Base-by-base conservation (phyloP, 92 coral and sea anemone species). In the Parazoanthus atlanticus region DNA sequence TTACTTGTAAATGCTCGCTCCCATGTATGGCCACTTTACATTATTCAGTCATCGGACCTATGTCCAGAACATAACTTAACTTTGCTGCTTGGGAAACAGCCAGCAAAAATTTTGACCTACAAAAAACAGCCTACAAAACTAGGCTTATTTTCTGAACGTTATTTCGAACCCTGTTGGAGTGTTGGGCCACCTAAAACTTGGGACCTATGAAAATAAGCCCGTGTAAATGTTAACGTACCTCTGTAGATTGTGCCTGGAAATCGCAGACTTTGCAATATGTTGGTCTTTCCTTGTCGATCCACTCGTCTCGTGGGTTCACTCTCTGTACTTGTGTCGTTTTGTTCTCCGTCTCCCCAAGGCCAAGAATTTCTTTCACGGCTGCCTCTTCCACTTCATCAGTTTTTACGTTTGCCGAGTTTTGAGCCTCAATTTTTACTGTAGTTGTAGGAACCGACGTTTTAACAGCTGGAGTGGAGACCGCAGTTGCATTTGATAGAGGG, bases 241-340 rank as follows among this genome's bases (percentile, higher is more conserved):
- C 94, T 89, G 90, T 88, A 56, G 92, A 81, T 29, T 78, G 89
- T 33, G 95, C 95, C 54, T 88, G 93, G 88, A 77, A 95, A 81
- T 95, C 96, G 86, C 99, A 97, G 33, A 93, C 94, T 91, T 97
- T 95, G 74, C 99, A 97, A 66, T 41, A 92, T 49, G 91, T 81
- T 40, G 98, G 95, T 58, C 78, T 90, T 69, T 89, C 80, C 21
- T 47, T 78, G 43, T 95, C 96, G 46, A 95, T 88, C 98, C 98
- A 95, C 15, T 95, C 94, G 83, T 95, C 88, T 76, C 96, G 85
- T 11, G 90, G 91, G 76, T 95, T 94, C 29, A 88, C 84, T 69
- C 30, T 93, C 75, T 84, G 81, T 13, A 56, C 38, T 17, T 41
- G 88, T 69, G 65, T 77, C 25, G 81, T 65, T 34, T 65, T 79